Base-by-base conservation (phyloP, 2,888 invertebrate genomes). In the Xestia xanthographa region DNA sequence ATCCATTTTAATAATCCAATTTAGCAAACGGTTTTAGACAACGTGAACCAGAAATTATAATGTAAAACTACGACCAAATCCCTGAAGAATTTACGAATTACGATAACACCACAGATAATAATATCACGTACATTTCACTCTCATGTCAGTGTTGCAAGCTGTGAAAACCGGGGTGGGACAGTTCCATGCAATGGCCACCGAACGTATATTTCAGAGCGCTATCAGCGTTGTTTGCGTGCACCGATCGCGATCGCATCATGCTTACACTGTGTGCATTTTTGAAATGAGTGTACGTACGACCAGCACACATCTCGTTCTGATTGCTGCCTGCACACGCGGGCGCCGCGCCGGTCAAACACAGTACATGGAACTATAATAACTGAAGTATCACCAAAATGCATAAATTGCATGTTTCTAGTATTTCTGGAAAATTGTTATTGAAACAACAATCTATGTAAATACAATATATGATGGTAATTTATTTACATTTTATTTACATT, bases 1-100 rank as follows among this genome's bases (percentile, higher is more conserved):
- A 93, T 97, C 97, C 97, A 97, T 97, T 79, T 80, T 91, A 68
- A 71, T 80, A 85, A 69, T 56, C 77, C 72, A 75, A 78, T 80
- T 63, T 73, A 60, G 53, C 56, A 62, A 65, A 78, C 56, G 58
- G 74, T 53, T 78, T 82, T 75, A 81, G 68, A 69, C 75, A 85
- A 82, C 82, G 83, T 84, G 79, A 84, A 81, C 69, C 76, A 80
- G 75, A 86, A 85, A 83, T 69, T 82, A 85, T 71, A 85, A 79
- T 80, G 82, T 78, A 88, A 89, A 90, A 87, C 83, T 89, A 80
- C 81, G 84, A 86, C 87, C 34, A 34, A 86, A 88, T 86, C 78
- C 81, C 76, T 75, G 70, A 85, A 85, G 80, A 88, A 82, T 86
- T 86, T 86, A 84, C 75, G 83, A 86, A 84, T 86, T 88, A 85